These are phyloP conservation scores for Ciconia boyciana DNA, from an alignment of 2,113 vertebrate species.

Conservation along the genomic window DNA sequence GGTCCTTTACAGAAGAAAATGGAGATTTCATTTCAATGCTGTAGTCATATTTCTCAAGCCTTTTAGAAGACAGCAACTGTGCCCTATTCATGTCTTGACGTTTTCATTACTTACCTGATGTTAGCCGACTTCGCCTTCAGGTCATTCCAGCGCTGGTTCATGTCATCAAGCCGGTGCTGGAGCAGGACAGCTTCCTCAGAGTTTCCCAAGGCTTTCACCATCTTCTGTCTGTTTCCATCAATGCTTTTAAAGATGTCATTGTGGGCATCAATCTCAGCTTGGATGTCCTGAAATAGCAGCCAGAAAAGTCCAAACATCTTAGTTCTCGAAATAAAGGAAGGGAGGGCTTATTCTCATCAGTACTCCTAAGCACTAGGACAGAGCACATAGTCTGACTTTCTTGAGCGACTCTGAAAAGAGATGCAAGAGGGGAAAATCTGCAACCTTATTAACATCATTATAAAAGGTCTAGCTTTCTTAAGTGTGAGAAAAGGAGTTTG, in stretches of 20 bases:
- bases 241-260: constrained; percentile 98
- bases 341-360: neutral
- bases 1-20: neutral
- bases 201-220: constrained; percentile 94
- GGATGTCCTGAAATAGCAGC: constrained; percentile 86
- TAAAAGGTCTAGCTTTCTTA: neutral
- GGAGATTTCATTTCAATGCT: neutral
- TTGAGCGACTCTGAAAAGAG: neutral
- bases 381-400: neutral
- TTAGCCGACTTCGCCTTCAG: constrained; percentile 91
- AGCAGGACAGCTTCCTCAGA: constrained; percentile 92
- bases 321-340: neutral
- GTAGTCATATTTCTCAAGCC: neutral
- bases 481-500: neutral
- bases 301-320: neutral
- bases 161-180: constrained; percentile 94
- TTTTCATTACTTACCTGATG: constrained; percentile 78
- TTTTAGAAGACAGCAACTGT: neutral
- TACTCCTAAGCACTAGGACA: neutral
- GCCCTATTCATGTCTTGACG: neutral
- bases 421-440: neutral
- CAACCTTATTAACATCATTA: neutral
- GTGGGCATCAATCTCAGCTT: constrained; percentile 98
- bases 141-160: constrained; percentile 98
- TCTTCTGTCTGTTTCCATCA: constrained; percentile 93